Evolutionary conservation across 2,113 vertebrate species (phyloP).

Genomic region (Sturnira hondurensis): DNA sequence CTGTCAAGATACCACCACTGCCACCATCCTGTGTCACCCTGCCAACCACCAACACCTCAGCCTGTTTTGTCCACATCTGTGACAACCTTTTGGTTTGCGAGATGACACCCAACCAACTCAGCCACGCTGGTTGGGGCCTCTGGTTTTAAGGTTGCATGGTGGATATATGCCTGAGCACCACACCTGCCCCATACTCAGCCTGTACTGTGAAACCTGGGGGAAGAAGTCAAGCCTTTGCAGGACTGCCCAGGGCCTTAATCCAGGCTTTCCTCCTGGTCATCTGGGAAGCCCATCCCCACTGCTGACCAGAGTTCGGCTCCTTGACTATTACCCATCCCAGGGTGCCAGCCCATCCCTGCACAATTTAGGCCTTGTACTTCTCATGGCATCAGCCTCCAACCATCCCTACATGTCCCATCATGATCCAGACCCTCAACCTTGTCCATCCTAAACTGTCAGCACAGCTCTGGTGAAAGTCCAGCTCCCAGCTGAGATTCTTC

Average conservation of each 20-base stretch:
- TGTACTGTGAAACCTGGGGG: slow-evolving; percentile 18
- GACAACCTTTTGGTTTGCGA: background rate
- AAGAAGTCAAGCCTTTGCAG: slow-evolving; percentile 34
- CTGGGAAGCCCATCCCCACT: background rate
- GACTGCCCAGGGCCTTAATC: background rate
- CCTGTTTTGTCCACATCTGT: slow-evolving; percentile 56
- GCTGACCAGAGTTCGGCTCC: background rate
- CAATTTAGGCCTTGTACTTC: background rate
- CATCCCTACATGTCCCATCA: background rate
- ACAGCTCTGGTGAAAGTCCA: background rate
- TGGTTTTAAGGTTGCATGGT: slow-evolving; percentile 49
- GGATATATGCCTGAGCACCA: slow-evolving; percentile 27
- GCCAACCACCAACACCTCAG: slow-evolving; percentile 52
- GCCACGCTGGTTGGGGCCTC: too few species aligned
- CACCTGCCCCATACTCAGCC: background rate
- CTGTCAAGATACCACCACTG: slow-evolving; percentile 61
- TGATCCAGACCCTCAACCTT: background rate
- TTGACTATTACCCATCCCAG: background rate
- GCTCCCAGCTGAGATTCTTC: background rate
- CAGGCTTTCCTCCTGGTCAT: background rate
- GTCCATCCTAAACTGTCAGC: background rate
- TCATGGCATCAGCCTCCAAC: background rate
- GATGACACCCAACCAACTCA: too few species aligned
- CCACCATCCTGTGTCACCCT: slow-evolving; percentile 7
- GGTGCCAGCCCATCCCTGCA: background rate